Evolutionary conservation across 2,888 invertebrate species (phyloP), one percentile per base, ranked within the genome.

Genomic region (Epirrita christyi): DNA sequence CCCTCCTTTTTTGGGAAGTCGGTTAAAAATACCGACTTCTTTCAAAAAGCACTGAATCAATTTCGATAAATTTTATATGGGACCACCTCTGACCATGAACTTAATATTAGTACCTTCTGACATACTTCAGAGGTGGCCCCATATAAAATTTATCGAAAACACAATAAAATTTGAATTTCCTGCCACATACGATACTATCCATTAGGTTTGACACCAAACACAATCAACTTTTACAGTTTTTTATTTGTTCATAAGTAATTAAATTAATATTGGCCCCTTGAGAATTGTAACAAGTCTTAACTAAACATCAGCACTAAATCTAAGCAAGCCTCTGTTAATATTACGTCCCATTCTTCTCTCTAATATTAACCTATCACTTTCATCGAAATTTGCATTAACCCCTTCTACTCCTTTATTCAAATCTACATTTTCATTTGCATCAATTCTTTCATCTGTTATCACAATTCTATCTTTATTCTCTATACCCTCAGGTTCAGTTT

Each of bases 291-390:
- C n/a, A 21, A 45, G 37, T 40, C 53, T 37, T 36, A 45, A 28
- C 66, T 70, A 77, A 51, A 74, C 73, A 59, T 84, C 81, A 32
- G 78, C 70, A 14, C 65, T 78, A 73, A 84, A 90, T 54, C 82
- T 85, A 60, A 85, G 80, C 1, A 72, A 63, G 0, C 87, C 85
- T 65, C 86, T 72, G 42, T 73, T 75, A 11, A 78, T 76, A 6
- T 73, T 77, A 8, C 72, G 79, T 21, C 77, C 78, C 51, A 85
- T 66, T 70, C 79, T 87, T 41, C 85, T 85, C 50, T 88, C 88
- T 59, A 83, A 71, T 0, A 78, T 71, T 47, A 88, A 60, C 62
- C 89, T 84, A 37, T 70, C 71, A 10, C 52, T 47, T 11, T 49
- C 54, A 21, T 53, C 51, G 3, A 36, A 34, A 15, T 48, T 38